Evolutionary conservation across 2,797 vertebrate species (phyloP).

Genomic region (Parauchenoglanis ngamensis): DNA sequence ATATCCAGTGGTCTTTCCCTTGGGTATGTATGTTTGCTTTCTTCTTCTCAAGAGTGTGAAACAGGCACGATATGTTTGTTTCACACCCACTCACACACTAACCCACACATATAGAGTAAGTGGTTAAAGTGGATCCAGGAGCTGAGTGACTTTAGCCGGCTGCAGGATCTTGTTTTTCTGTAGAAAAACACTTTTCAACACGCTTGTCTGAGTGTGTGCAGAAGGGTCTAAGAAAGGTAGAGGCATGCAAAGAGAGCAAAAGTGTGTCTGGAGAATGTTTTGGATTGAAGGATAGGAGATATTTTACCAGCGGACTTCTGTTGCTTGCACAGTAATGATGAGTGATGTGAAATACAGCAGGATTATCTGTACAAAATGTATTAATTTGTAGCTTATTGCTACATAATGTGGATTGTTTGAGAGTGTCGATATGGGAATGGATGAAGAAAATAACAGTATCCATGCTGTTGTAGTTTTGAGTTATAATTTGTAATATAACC

Average conservation of each 20-base stretch:
- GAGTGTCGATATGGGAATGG: neutral
- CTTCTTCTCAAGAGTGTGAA: conserved; percentile 32
- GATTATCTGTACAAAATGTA: neutral
- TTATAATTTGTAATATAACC: neutral
- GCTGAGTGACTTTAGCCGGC: conserved; percentile 75
- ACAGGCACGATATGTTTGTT: conserved; percentile 24
- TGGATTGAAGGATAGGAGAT: conserved; percentile 63
- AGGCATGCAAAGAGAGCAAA: conserved; percentile 9
- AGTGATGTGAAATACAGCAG: neutral
- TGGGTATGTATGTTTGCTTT: conserved; percentile 39
- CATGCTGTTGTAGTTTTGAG: neutral
- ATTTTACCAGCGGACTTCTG: conserved; percentile 30
- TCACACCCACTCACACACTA: conserved; percentile 46
- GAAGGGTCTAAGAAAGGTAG: conserved; percentile 28
- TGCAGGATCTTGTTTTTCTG: conserved; percentile 66
- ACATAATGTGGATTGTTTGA: neutral
- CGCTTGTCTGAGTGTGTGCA: conserved; percentile 25
- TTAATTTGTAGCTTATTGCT: neutral
- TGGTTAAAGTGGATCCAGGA: conserved; percentile 67
- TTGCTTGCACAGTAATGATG: neutral
- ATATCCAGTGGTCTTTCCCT: conserved; percentile 25
- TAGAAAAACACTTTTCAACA: conserved; percentile 73
- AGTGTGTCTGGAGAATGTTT: conserved; percentile 60
- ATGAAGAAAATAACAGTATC: neutral
- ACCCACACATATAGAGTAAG: conserved; percentile 48